Conservation (phyloP, 2,888 invertebrate genomes). For the Leptura quadrifasciata region DNA sequence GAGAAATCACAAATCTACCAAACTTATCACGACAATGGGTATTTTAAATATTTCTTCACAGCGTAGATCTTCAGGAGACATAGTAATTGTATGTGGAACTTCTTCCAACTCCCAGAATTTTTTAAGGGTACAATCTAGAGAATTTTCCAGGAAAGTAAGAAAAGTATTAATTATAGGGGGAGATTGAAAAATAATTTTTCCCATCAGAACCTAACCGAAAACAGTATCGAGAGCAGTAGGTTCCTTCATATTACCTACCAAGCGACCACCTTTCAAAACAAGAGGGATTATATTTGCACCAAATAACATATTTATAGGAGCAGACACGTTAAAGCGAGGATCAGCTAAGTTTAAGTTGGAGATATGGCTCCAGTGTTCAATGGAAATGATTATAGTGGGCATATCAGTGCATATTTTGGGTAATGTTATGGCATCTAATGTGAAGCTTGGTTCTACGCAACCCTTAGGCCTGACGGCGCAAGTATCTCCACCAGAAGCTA, state of each 20-base stretch:
- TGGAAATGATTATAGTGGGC: no score
- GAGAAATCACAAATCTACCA: neutral
- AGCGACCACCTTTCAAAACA: neutral
- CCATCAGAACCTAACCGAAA: conserved; percentile 4
- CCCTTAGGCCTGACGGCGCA: no score
- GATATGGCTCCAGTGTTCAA: no score
- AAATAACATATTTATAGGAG: neutral
- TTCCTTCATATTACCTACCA: neutral
- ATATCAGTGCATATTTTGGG: no score
- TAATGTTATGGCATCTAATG: no score
- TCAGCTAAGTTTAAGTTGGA: no score
- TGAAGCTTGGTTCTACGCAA: no score
- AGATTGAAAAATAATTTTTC: neutral
- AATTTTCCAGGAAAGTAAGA: neutral
- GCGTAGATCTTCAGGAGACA: neutral
- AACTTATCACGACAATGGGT: neutral
- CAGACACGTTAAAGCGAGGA: no score
- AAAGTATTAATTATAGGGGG: neutral
- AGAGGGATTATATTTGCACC: neutral
- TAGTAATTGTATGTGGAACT: neutral
- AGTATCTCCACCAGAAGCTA: no score
- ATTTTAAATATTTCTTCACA: conserved; percentile 1
- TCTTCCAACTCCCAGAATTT: neutral
- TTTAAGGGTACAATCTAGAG: neutral
- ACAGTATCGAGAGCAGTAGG: neutral